Percentiles rank a stretch among this genome's conserved stretches.
Conservation (phyloP, 2,888 invertebrate species). For the Apocheima hispidaria region DNA sequence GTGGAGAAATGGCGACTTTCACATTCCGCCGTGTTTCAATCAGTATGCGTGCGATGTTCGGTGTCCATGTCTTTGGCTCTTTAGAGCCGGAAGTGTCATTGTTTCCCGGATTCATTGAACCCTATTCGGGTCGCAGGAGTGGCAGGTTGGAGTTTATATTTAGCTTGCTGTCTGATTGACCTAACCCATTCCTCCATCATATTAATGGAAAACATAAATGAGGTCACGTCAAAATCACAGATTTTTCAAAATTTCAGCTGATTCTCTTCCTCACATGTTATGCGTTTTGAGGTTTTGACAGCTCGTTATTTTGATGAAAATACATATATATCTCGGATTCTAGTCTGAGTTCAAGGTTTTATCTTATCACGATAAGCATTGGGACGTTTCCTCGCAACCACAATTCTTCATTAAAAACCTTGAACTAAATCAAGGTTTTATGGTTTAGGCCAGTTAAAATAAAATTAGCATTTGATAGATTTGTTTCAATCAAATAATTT, state of each 20-base stretch:
- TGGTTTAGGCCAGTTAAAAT: not conserved
- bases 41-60: slow-evolving; percentile 64
- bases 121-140: slow-evolving; percentile 64
- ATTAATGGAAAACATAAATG: not conserved
- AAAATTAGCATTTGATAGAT: slow-evolving; percentile 10
- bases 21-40: slow-evolving; percentile 50
- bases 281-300: not conserved
- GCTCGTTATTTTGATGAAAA: not conserved
- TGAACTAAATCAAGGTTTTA: slow-evolving; percentile 42
- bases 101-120: slow-evolving; percentile 79
- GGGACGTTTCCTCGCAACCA: not conserved
- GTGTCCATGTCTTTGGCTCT: slow-evolving; percentile 57
- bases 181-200: not conserved
- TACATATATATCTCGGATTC: not conserved
- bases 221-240: not conserved
- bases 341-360: slow-evolving; percentile 7
- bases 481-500: not conserved
- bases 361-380: slow-evolving; percentile 6
- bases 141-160: slow-evolving; percentile 1
- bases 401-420: slow-evolving; percentile 17
- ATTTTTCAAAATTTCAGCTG: too few relatives aligned
- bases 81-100: slow-evolving; percentile 73
- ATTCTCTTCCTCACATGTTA: too few relatives aligned
- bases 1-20: slow-evolving; percentile 44
- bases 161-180: not conserved